Evolutionary conservation across 2,113 vertebrate species (phyloP).

Genomic region (Clinocottus analis): DNA sequence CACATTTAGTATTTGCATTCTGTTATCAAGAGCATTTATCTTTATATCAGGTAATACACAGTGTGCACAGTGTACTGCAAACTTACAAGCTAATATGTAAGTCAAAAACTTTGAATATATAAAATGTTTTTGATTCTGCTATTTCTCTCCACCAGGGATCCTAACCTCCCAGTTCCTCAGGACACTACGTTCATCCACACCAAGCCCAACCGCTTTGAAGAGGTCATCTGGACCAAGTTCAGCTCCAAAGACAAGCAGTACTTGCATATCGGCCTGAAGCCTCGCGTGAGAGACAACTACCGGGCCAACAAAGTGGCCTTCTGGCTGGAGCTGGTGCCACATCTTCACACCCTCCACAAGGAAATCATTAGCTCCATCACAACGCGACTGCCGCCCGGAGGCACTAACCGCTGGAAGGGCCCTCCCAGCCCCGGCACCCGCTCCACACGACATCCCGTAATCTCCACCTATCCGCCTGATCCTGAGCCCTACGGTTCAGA

Average conservation of each 20-base stretch:
- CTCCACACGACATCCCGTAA: slow-evolving; percentile 74
- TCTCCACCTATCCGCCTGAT: slow-evolving; percentile 90
- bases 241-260: slow-evolving; percentile 99
- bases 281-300: slow-evolving; percentile 97
- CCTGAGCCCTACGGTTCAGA: slow-evolving; percentile 88
- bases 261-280: slow-evolving; percentile 98
- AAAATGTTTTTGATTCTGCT: not conserved
- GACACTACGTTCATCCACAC: slow-evolving; percentile 99
- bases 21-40: not conserved
- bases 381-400: slow-evolving; percentile 90
- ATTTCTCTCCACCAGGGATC: slow-evolving; percentile 85
- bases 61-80: not conserved
- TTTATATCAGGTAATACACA: not conserved
- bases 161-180: slow-evolving; percentile 96
- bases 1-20: not conserved
- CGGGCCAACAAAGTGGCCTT: slow-evolving; percentile 99
- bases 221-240: slow-evolving; percentile 99
- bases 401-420: slow-evolving; percentile 85
- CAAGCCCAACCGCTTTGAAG: slow-evolving; percentile 98
- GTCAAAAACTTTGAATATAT: no score
- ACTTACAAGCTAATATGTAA: not conserved
- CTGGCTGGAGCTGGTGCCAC: slow-evolving; percentile 97
- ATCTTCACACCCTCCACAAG: slow-evolving; percentile 94
- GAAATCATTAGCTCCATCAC: slow-evolving; percentile 88
- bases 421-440: slow-evolving; percentile 35